Conservation (phyloP, 2,888 invertebrate species). For the Platypus cylindrus region DNA sequence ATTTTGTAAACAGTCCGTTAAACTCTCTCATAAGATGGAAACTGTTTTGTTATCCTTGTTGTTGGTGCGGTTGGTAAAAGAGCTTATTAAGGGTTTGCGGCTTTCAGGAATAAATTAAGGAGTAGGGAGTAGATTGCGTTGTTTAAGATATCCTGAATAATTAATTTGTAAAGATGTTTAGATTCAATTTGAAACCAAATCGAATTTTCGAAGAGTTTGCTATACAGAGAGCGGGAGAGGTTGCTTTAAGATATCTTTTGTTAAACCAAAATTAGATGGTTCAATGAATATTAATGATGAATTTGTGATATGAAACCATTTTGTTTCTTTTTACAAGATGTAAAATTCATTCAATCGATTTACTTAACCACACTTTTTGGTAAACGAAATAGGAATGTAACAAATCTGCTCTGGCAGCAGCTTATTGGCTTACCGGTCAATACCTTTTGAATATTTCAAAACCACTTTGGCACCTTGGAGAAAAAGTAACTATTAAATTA, state of each 20-base stretch:
- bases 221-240: no score
- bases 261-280: no score
- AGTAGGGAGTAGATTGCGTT: slow-evolving; percentile 5
- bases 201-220: no score
- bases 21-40: slow-evolving; percentile 6
- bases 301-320: no score
- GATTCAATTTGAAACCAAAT: slow-evolving; percentile 6
- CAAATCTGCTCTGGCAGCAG: no score
- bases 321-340: no score
- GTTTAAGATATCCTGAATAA: slow-evolving; percentile 12
- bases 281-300: no score
- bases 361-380: no score
- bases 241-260: no score
- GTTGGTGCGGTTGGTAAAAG: slow-evolving; percentile 14
- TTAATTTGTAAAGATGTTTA: slow-evolving; percentile 9
- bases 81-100: slow-evolving; percentile 13
- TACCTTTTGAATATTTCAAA: slow-evolving; percentile 10
- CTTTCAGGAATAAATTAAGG: slow-evolving; percentile 11
- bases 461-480: slow-evolving; percentile 1
- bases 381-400: no score
- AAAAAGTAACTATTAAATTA: slow-evolving; percentile 6
- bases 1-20: slow-evolving; percentile 2
- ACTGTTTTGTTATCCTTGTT: slow-evolving; percentile 9
- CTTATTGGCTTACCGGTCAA: slow-evolving; percentile 10
- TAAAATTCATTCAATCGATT: no score